phyloP scores from a whole-genome alignment of 2,113 vertebrate species.

The Fulica atra region DNA sequence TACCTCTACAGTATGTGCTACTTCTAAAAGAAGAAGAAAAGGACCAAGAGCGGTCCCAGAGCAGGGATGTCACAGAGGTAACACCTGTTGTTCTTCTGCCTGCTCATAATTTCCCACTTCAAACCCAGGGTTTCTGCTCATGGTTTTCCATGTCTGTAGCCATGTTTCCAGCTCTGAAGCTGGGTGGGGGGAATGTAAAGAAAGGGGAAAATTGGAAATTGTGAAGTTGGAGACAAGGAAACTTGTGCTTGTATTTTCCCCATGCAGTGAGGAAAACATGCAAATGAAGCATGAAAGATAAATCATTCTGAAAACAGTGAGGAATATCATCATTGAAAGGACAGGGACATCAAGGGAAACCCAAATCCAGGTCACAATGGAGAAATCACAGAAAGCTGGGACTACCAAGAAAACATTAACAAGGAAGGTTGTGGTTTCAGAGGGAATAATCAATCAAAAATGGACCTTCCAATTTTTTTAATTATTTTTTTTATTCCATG shows the following conservation, averaged over 20 bases:
- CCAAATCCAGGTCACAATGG: slow-evolving; percentile 29
- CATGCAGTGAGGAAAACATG: slow-evolving; percentile 34
- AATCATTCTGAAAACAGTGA: slow-evolving; percentile 54
- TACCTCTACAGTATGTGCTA: background rate
- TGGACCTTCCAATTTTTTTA: background rate
- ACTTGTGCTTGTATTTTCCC: slow-evolving; percentile 27
- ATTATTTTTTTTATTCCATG: background rate
- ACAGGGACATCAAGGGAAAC: slow-evolving; percentile 17
- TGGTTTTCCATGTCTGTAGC: background rate
- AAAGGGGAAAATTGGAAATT: background rate
- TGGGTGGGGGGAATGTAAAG: background rate
- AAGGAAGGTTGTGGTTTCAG: background rate
- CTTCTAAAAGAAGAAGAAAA: background rate
- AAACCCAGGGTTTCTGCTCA: background rate
- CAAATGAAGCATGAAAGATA: slow-evolving; percentile 61
- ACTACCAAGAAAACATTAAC: background rate
- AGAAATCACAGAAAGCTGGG: background rate
- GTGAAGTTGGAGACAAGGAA: slow-evolving; percentile 34
- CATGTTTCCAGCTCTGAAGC: background rate
- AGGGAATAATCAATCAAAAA: slow-evolving; percentile 7
- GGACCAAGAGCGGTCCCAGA: background rate
- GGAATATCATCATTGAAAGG: slow-evolving; percentile 38
- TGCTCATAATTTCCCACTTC: background rate
- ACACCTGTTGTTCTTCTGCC: background rate
- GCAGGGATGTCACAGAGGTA: background rate